Evolutionary conservation across 2,113 vertebrate genomes (phyloP).

Genomic region (Triplophysa rosa): DNA sequence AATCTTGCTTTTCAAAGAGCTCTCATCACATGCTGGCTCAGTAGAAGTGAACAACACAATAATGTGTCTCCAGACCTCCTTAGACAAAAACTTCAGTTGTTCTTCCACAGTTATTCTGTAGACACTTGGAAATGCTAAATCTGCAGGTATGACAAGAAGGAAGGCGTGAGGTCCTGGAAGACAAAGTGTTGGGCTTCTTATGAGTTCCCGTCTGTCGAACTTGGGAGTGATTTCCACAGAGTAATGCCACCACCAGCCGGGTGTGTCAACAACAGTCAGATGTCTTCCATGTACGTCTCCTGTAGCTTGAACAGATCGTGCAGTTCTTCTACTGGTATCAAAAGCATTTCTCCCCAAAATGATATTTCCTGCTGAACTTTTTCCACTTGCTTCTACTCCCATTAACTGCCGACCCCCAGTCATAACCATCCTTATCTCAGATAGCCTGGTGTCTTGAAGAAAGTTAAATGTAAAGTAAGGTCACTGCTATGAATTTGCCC

Average conservation of each 20-base stretch:
- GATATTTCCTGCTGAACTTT: slow-evolving; percentile 46
- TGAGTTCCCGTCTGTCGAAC: slow-evolving; percentile 16
- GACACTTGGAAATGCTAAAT: not conserved
- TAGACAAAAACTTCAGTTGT: no score
- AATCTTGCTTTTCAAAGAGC: no score
- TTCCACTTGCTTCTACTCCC: slow-evolving; percentile 24
- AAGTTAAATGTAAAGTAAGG: not conserved
- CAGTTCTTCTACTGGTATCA: slow-evolving; percentile 31
- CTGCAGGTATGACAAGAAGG: slow-evolving; percentile 42
- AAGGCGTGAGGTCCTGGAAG: slow-evolving; percentile 44
- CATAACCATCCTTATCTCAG: slow-evolving; percentile 22
- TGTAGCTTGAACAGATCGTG: slow-evolving; percentile 1
- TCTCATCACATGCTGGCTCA: no score
- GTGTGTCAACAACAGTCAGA: slow-evolving; percentile 41
- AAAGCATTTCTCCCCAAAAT: slow-evolving; percentile 41
- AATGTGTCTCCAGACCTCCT: slow-evolving; percentile 29
- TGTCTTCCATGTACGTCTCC: slow-evolving; percentile 11
- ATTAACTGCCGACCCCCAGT: slow-evolving; percentile 32
- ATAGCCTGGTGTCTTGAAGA: not conserved
- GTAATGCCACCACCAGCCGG: slow-evolving; percentile 48
- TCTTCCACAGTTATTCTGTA: slow-evolving; percentile 24
- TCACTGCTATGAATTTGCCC: not conserved
- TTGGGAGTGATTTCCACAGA: slow-evolving; percentile 29
- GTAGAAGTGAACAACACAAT: slow-evolving; percentile 41
- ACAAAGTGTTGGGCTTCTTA: not conserved